Conservation (phyloP, 2,888 invertebrate species). For the Dione juno region DNA sequence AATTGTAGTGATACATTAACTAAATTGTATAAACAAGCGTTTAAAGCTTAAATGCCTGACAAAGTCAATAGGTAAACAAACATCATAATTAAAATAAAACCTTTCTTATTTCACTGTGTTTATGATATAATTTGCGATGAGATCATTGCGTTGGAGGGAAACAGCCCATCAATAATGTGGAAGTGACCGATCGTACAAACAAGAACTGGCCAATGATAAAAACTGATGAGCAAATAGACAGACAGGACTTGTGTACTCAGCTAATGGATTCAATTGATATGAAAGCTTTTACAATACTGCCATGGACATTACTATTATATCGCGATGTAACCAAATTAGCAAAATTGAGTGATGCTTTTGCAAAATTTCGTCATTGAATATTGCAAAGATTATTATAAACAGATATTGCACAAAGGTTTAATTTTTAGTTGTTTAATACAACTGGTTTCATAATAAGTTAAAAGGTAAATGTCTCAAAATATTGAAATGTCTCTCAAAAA, state of each 20-base stretch:
- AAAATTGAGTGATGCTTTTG: constrained; percentile 44
- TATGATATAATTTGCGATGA: constrained; percentile 48
- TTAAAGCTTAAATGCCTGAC: constrained; percentile 46
- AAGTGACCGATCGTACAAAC: constrained; percentile 82
- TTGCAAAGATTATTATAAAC: not conserved
- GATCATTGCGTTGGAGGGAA: constrained; percentile 64
- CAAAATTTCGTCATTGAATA: not conserved
- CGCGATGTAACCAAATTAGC: constrained; percentile 66
- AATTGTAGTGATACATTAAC: constrained; percentile 47
- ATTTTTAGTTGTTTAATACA: too few relatives aligned
- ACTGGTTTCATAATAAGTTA: too few relatives aligned
- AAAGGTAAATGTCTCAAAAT: too few relatives aligned
- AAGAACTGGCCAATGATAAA: constrained; percentile 81
- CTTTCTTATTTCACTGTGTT: constrained; percentile 45
- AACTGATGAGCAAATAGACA: constrained; percentile 83
- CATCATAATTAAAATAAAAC: constrained; percentile 44
- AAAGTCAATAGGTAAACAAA: constrained; percentile 41
- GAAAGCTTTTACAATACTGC: constrained; percentile 82
- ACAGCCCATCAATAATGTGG: constrained; percentile 78
- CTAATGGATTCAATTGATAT: constrained; percentile 84
- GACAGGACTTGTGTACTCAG: constrained; percentile 80
- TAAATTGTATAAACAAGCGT: constrained; percentile 51
- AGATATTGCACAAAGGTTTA: not conserved
- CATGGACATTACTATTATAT: constrained; percentile 67
- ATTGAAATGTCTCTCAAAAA: too few relatives aligned